phyloP scores from a whole-genome alignment of 2,797 vertebrate species.

The Sebastes alutus region DNA sequence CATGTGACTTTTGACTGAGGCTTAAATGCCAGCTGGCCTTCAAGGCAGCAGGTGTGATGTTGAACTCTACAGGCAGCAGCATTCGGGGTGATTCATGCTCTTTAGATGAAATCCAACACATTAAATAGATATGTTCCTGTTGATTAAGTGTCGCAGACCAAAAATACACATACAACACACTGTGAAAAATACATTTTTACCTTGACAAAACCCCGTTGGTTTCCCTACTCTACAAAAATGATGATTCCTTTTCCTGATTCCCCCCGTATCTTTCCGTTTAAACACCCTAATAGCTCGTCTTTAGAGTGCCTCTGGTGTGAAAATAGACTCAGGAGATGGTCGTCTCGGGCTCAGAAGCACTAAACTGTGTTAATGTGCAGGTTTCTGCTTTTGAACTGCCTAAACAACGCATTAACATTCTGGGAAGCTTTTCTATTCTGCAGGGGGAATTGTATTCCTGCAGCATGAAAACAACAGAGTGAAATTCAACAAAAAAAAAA shows the following conservation, averaged over 20 bases:
- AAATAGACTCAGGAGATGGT: background rate
- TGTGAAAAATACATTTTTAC: background rate
- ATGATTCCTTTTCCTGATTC: constrained; percentile 1
- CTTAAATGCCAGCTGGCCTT: constrained; percentile 35
- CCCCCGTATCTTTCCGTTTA: constrained; percentile 9
- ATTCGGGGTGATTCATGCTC: constrained; percentile 20
- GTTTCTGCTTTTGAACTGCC: background rate
- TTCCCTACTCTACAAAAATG: background rate
- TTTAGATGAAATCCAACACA: constrained; percentile 15
- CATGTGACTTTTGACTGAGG: constrained; percentile 14
- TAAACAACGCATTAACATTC: constrained; percentile 13
- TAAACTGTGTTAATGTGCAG: constrained; percentile 3
- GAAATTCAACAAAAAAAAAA: background rate
- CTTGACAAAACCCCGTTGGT: constrained; percentile 22
- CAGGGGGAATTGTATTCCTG: constrained; percentile 1
- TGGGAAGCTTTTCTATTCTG: constrained; percentile 12
- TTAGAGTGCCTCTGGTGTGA: background rate
- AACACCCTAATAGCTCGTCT: constrained; percentile 5
- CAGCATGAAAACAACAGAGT: constrained; percentile 20
- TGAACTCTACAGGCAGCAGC: constrained; percentile 5
- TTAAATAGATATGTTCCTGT: background rate
- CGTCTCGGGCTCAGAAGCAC: background rate
- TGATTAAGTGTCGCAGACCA: background rate
- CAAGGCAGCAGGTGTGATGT: constrained; percentile 5
- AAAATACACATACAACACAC: background rate